Evolutionary conservation across 30 jellyfish, hydroid and myxozoan genomes (phyloP).

Genomic region (Phacellophora camtschatica): DNA sequence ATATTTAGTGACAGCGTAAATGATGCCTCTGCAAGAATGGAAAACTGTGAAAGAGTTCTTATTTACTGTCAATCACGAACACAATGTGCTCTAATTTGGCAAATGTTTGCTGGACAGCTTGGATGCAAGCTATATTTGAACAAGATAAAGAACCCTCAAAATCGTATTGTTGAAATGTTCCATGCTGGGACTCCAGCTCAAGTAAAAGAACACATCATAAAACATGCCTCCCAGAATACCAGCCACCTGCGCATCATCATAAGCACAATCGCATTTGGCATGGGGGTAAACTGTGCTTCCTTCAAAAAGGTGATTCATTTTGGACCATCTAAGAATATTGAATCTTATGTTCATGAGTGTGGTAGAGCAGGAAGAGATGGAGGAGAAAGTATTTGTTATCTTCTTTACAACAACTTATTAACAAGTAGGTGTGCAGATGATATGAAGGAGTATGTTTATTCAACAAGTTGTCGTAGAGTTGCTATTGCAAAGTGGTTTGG

Average conservation of each 20-base stretch:
- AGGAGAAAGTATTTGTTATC: constrained; percentile 3
- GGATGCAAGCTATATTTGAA: constrained; percentile 31
- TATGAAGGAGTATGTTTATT: not conserved
- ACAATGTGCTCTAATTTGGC: constrained; percentile 55
- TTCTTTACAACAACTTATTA: constrained; percentile 8
- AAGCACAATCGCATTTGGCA: constrained; percentile 14
- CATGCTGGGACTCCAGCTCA: constrained; percentile 32
- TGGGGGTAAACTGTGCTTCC: not conserved
- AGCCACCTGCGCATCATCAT: not conserved
- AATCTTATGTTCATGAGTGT: constrained; percentile 5
- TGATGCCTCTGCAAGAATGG: constrained; percentile 12
- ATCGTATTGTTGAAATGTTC: constrained; percentile 47
- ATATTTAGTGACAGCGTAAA: constrained; percentile 3
- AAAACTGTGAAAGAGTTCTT: not conserved
- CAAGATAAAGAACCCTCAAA: constrained; percentile 16
- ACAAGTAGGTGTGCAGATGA: constrained; percentile 27
- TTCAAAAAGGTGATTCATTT: constrained; percentile 19
- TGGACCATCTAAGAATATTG: constrained; percentile 14
- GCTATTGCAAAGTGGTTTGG: constrained; percentile 18
- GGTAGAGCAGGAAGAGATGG: constrained; percentile 38
- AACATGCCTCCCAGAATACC: not conserved
- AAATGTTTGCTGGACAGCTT: constrained; percentile 34
- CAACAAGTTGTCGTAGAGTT: constrained; percentile 7
- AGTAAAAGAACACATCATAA: not conserved
- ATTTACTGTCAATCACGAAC: constrained; percentile 23